A percentile compares a stretch with the other conserved stretches of the same genome.
phyloP scores from a whole-genome alignment of 2,797 vertebrate species.

The Cirrhinus molitorella region DNA sequence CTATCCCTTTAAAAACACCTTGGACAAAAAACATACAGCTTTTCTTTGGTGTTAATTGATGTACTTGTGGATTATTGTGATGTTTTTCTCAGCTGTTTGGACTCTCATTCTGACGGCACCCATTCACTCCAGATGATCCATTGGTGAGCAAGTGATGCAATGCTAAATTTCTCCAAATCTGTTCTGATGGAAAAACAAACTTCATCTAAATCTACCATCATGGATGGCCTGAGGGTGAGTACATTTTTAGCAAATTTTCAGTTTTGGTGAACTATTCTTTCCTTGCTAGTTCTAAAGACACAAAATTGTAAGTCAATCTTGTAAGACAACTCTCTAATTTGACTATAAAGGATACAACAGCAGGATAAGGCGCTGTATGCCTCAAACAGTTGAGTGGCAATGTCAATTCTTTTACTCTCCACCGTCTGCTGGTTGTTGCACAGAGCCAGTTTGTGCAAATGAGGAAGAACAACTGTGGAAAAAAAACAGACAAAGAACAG shows the following conservation, averaged over 20 bases:
- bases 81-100: not conserved
- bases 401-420: constrained; percentile 93
- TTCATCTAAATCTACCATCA: not conserved
- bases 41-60: not conserved
- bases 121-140: not conserved
- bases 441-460: constrained; percentile 95
- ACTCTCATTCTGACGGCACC: not conserved
- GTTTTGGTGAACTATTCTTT: not conserved
- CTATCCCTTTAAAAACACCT: too few species aligned
- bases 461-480: constrained; percentile 92
- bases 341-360: constrained; percentile 94
- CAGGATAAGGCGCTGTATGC: constrained; percentile 99
- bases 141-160: too few species aligned
- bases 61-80: not conserved
- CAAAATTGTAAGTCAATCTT: not conserved
- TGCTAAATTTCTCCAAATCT: too few species aligned
- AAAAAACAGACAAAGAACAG: not conserved
- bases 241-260: not conserved
- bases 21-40: not conserved
- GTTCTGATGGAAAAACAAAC: not conserved
- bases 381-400: constrained; percentile 96
- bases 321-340: not conserved
- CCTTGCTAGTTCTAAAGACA: not conserved
- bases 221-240: not conserved
- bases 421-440: constrained; percentile 93